A percentile compares a stretch with the other conserved stretches of the same genome.
Conservation (phyloP, 2,888 invertebrate genomes). For the Volucella inanis region DNA sequence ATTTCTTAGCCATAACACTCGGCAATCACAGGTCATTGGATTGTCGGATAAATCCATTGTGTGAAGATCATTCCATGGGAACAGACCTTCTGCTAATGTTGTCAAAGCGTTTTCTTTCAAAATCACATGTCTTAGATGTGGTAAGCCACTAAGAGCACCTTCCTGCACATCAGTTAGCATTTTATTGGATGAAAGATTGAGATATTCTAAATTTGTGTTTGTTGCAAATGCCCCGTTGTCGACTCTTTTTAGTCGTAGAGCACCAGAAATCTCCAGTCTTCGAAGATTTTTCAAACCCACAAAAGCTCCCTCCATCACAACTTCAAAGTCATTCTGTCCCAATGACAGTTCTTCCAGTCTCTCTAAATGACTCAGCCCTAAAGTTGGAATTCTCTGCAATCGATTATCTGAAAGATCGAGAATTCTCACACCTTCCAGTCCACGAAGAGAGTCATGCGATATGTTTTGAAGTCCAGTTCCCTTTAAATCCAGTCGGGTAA, state of each 20-base stretch:
- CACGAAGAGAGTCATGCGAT: slow-evolving; percentile 89
- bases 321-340: slow-evolving; percentile 91
- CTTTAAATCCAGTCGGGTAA: slow-evolving; percentile 90
- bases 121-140: slow-evolving; percentile 90
- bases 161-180: slow-evolving; percentile 89
- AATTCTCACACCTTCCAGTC: slow-evolving; percentile 89
- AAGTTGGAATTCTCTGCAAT: slow-evolving; percentile 89
- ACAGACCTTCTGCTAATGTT: slow-evolving; percentile 90
- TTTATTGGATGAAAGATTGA: slow-evolving; percentile 91
- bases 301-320: slow-evolving; percentile 89
- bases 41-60: slow-evolving; percentile 92
- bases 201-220: slow-evolving; percentile 91
- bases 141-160: slow-evolving; percentile 90
- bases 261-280: slow-evolving; percentile 90
- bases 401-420: slow-evolving; percentile 92
- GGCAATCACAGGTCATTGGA: slow-evolving; percentile 91
- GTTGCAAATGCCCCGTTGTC: slow-evolving; percentile 91
- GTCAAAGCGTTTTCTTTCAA: slow-evolving; percentile 91
- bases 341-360: slow-evolving; percentile 91
- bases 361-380: slow-evolving; percentile 87
- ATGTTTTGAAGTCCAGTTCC: slow-evolving; percentile 92
- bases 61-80: slow-evolving; percentile 90
- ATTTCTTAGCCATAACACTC: slow-evolving; percentile 90
- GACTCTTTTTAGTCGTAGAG: slow-evolving; percentile 88
- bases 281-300: slow-evolving; percentile 90